These are phyloP conservation scores for Alviniconcha strummeri DNA, from an alignment of 2,888 invertebrate species.

Conservation along the genomic window DNA sequence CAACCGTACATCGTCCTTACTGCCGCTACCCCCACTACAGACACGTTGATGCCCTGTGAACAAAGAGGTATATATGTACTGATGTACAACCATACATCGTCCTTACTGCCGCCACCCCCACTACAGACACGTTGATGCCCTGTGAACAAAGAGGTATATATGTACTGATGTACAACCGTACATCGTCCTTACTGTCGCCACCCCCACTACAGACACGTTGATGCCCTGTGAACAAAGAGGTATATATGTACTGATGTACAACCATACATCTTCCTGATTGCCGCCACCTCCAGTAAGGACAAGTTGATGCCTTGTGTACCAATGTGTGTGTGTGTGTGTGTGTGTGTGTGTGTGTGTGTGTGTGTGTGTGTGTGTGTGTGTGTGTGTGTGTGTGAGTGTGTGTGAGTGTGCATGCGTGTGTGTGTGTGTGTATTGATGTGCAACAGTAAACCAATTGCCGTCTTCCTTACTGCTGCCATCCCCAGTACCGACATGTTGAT, in stretches of 20 bases:
- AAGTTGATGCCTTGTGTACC: slow-evolving; percentile 64
- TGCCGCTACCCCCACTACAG: slow-evolving; percentile 59
- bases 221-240: too few species aligned
- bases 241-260: too few species aligned
- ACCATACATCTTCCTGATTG: slow-evolving; percentile 56
- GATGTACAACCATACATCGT: slow-evolving; percentile 1
- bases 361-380: too few species aligned
- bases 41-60: slow-evolving; percentile 59
- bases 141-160: too few species aligned
- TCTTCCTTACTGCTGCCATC: slow-evolving; percentile 56
- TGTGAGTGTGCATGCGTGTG: too few species aligned
- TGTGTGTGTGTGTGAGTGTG: too few species aligned
- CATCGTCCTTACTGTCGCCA: slow-evolving; percentile 56
- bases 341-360: too few species aligned
- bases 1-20: slow-evolving; percentile 43
- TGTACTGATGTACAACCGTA: too few species aligned
- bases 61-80: background rate
- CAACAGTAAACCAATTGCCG: too few species aligned
- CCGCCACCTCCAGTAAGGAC: slow-evolving; percentile 58
- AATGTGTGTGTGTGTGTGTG: too few species aligned
- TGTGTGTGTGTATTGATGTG: too few species aligned
- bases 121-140: slow-evolving; percentile 62
- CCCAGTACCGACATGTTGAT: slow-evolving; percentile 63
- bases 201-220: slow-evolving; percentile 62
- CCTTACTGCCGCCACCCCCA: slow-evolving; percentile 60